Percentiles rank a stretch among this genome's conserved stretches.
phyloP scores from a whole-genome alignment of 2,797 vertebrate species.

The Paramormyrops hopkinsi region DNA sequence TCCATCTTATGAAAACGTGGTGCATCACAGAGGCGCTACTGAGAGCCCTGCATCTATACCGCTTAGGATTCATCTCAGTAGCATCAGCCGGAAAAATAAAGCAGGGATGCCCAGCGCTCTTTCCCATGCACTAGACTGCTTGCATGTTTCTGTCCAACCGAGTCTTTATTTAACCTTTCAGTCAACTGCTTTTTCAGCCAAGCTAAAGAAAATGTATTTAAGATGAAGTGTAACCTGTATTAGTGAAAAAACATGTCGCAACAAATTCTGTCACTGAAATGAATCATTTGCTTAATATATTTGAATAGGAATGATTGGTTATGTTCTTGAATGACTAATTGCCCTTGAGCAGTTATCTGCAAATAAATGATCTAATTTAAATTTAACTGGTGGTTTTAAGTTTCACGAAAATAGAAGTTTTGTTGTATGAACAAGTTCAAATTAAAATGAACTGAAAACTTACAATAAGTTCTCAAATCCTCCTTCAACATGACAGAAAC shows the following conservation, averaged over 20 bases:
- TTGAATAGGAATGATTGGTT: neutral
- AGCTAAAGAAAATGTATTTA: neutral
- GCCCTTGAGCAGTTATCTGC: neutral
- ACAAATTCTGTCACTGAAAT: neutral
- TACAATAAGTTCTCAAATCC: neutral
- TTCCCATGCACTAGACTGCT: neutral
- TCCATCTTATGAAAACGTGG: neutral
- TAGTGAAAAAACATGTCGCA: neutral
- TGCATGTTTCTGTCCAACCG: neutral
- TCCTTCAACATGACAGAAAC: neutral
- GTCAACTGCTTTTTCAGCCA: neutral
- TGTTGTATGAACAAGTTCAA: neutral
- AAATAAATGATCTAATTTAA: neutral
- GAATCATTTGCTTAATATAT: neutral
- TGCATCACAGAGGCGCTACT: neutral
- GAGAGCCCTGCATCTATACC: neutral
- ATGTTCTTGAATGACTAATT: neutral
- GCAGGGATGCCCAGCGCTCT: neutral
- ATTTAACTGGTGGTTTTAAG: neutral
- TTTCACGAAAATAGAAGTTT: neutral
- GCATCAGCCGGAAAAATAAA: neutral
- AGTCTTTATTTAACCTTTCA: neutral
- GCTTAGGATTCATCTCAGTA: neutral
- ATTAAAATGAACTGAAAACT: neutral
- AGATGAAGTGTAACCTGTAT: neutral